Conservation (phyloP, 2,888 invertebrate genomes). For the Microplitis manilae region DNA sequence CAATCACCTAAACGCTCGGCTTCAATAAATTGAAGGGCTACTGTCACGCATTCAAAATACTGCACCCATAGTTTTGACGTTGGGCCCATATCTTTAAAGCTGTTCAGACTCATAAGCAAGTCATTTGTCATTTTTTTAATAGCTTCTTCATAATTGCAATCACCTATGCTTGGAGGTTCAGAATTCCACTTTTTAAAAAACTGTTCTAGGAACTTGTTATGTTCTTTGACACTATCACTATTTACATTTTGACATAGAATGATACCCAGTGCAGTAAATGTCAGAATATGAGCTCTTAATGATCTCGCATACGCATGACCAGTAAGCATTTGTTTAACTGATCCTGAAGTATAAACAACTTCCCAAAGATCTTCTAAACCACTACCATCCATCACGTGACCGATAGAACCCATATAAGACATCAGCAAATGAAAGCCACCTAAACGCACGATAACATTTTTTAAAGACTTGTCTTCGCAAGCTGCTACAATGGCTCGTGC, state of each 20-base stretch:
- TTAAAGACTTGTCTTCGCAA: background rate
- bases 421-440: constrained; percentile 47
- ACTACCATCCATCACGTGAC: constrained; percentile 46
- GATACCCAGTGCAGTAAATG: constrained; percentile 41
- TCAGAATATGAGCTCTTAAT: constrained; percentile 43
- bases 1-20: constrained; percentile 52
- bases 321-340: constrained; percentile 37
- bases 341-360: constrained; percentile 40
- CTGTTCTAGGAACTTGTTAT: constrained; percentile 14
- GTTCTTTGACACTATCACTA: constrained; percentile 13
- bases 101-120: constrained; percentile 20
- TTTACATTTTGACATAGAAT: constrained; percentile 29
- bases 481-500: constrained; percentile 5
- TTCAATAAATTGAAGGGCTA: constrained; percentile 50
- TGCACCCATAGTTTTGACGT: constrained; percentile 48
- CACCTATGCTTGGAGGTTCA: constrained; percentile 31
- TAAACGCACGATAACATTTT: constrained; percentile 27
- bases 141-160: constrained; percentile 32
- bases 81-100: constrained; percentile 32
- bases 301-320: constrained; percentile 42
- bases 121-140: constrained; percentile 25
- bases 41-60: constrained; percentile 45
- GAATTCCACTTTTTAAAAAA: constrained; percentile 34
- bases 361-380: constrained; percentile 47
- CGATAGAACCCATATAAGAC: constrained; percentile 44